Evolutionary conservation across 1,140 invertebrate genomes (phyloP), one percentile per base, ranked within the genome.

Genomic region (Halesus radiatus): DNA sequence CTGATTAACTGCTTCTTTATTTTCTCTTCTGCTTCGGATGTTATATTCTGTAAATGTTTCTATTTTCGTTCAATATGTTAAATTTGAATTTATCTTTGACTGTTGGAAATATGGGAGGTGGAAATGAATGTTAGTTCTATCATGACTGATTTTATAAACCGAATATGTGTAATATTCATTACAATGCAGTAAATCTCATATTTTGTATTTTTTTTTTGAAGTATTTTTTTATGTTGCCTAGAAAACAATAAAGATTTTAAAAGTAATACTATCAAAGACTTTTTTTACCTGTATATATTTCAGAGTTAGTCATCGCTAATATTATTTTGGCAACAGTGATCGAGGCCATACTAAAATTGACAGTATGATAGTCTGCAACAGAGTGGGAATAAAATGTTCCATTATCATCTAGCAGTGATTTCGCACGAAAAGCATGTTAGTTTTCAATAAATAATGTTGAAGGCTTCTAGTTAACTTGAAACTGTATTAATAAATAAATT

Each of bases 191-290:
- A 77, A 74, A 53, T 66, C 66, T 78, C 18, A 78, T 66, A 78
- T 70, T 78, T 70, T 72, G 66, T 80, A 76, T 80, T 80, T 80
- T 81, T 81, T 80, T 80, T 60, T n/a, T n/a, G n/a, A 80, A 76
- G 26, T 80, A 80, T 80, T 80, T 81, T 81, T 81, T 81, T 81
- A 81, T 81, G 80, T 81, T 81, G 80, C 80, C 68, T 81, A 78
- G 80, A 74, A 81, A 76, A 68, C 74, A 77, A 81, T 81, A 78
- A 81, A 81, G 60, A 77, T 77, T 64, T 77, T 77, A 66, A 77
- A 77, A 77, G 23, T 45, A 77, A 56, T 18, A 56, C 20, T 45
- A 45, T 45, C 37, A 10, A 45, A 45, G 8, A 45, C 37, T 45
- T 45, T 45, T 7, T 45, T 45, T 45, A 6, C 32, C 32, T 37